A percentile compares a stretch with the other conserved stretches of the same genome.
Evolutionary conservation across 1,140 invertebrate genomes (phyloP).

Genomic region (Plutomurus gul): DNA sequence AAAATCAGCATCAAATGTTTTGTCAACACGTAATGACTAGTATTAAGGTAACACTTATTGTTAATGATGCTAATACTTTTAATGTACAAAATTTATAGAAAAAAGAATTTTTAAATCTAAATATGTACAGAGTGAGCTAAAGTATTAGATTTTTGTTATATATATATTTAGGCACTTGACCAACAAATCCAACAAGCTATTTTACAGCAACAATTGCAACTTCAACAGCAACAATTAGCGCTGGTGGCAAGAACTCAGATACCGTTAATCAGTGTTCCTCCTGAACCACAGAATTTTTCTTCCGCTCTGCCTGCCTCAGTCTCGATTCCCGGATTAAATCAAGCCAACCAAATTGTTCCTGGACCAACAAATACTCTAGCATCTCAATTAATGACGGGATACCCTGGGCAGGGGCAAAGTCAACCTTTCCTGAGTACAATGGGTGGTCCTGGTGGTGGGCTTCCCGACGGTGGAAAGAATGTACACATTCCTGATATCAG

Average conservation of each 20-base stretch:
- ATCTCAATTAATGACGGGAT: not conserved
- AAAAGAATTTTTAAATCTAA: no score
- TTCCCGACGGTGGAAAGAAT: not conserved
- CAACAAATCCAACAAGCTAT: constrained; percentile 50
- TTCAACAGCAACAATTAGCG: constrained; percentile 63
- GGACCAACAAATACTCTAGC: not conserved
- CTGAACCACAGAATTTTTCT: not conserved
- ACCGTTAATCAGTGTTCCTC: not conserved
- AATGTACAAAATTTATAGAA: not conserved
- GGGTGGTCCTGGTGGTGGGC: not conserved
- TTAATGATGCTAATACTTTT: not conserved
- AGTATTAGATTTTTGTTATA: no score
- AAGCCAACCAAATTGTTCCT: not conserved
- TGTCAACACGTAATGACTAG: constrained; percentile 86
- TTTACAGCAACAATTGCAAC: constrained; percentile 42
- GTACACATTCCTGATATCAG: constrained; percentile 74
- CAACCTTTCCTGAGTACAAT: not conserved
- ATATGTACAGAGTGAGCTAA: no score
- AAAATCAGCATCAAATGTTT: constrained; percentile 94
- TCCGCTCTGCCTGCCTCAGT: not conserved
- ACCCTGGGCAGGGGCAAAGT: not conserved
- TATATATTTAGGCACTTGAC: constrained; percentile 42
- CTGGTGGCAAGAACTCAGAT: not conserved
- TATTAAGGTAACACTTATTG: constrained; percentile 67
- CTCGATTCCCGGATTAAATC: not conserved